Conservation (phyloP, 2,113 vertebrate species). For the Hemiprocne comata region DNA sequence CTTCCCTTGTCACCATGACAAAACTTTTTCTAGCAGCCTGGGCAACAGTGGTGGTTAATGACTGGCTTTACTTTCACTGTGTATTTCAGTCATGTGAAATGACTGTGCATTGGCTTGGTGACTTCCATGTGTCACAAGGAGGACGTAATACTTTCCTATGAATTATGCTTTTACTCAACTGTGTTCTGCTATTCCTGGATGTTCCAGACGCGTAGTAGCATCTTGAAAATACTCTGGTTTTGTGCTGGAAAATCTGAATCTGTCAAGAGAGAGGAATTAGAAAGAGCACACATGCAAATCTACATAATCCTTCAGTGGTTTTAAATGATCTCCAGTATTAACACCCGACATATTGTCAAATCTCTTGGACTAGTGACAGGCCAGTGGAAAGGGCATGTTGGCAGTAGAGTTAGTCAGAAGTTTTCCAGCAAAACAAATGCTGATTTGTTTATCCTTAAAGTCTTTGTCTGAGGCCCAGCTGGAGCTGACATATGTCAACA, state of each 20-base stretch:
- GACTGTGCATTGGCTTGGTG: background rate
- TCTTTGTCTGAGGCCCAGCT: background rate
- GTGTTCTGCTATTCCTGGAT: background rate
- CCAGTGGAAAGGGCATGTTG: background rate
- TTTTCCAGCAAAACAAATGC: background rate
- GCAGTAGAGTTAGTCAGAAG: background rate
- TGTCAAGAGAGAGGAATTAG: background rate
- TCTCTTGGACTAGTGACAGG: background rate
- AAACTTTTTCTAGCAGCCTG: background rate
- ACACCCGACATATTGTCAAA: background rate
- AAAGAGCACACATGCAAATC: background rate
- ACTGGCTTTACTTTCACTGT: background rate
- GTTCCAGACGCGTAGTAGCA: background rate
- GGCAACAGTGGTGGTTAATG: background rate
- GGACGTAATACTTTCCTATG: background rate
- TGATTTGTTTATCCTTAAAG: background rate
- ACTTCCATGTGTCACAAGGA: background rate
- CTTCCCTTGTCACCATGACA: background rate
- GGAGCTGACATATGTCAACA: background rate
- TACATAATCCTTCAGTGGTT: background rate
- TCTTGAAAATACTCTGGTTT: background rate
- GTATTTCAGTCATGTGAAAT: background rate
- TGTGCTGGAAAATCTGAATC: background rate
- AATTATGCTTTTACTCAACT: background rate
- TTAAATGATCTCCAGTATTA: background rate